A percentile compares a stretch with the other conserved stretches of the same genome.
These are phyloP conservation scores for Oreochromis aureus DNA, from an alignment of 2,113 vertebrate genomes.

Conservation along the genomic window DNA sequence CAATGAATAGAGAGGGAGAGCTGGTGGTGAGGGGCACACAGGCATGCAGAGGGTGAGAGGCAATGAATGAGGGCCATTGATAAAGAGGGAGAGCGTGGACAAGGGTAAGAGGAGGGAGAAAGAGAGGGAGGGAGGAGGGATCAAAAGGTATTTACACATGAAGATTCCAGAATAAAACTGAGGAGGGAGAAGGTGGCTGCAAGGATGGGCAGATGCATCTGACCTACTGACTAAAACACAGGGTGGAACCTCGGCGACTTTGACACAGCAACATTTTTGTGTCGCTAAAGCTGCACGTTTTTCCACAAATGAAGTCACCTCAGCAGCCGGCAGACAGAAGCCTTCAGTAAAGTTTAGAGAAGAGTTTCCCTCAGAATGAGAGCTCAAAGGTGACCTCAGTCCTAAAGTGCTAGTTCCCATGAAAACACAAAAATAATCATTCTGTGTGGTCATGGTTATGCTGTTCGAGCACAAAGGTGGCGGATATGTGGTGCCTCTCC, in stretches of 20 bases:
- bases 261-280: slow-evolving; percentile 28
- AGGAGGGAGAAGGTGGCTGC: slow-evolving; percentile 5
- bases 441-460: not conserved
- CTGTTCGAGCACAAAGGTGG: not conserved
- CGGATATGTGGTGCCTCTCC: accelerated
- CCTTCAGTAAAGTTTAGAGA: not conserved
- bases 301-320: slow-evolving; percentile 40
- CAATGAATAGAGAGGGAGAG: slow-evolving; percentile 52
- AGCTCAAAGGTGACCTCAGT: not conserved
- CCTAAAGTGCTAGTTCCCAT: not conserved
- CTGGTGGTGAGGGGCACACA: slow-evolving; percentile 46
- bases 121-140: slow-evolving; percentile 36
- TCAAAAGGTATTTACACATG: slow-evolving; percentile 64
- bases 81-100: slow-evolving; percentile 33
- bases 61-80: slow-evolving; percentile 69
- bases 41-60: slow-evolving; percentile 56
- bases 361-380: not conserved
- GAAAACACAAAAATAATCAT: not conserved
- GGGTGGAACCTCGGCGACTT: slow-evolving; percentile 19
- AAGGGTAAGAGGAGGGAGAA: slow-evolving; percentile 27
- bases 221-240: slow-evolving; percentile 52
- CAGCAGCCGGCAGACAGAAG: not conserved
- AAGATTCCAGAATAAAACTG: slow-evolving; percentile 20
- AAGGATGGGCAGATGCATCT: not conserved
- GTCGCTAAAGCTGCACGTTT: not conserved